Evolutionary conservation across 2,113 vertebrate genomes (phyloP), one percentile per base, ranked within the genome.

Genomic region (Stegostoma tigrinum): DNA sequence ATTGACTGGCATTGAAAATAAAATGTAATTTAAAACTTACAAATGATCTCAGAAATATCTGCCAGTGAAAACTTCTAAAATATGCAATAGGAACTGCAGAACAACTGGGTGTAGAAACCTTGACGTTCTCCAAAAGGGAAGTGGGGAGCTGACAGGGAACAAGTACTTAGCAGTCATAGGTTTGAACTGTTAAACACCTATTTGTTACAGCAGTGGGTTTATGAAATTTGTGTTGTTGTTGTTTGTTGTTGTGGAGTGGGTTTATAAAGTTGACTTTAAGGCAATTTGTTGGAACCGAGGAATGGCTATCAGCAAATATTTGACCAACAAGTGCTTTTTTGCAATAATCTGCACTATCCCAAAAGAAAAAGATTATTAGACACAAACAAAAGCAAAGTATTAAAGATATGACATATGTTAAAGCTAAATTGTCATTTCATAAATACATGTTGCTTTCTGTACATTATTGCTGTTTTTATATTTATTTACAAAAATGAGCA

Each of bases 351-450:
- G 48, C 19, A 75, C 72, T 27, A 21, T 5, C 42, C 45, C n/a
- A 2, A 24, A 48, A 87, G 61, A 61, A 80, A 34, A 38, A 34
- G 12, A 17, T 80, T 80, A 80, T 17, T n/a, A 64, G 55, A 68
- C 67, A 94, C 14, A 94, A 70, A 94, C 67, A 70, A 94, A 66
- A 95, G 68, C 42, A 95, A 30, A 95, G 94, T 45, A 72, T 34
- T 68, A 95, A 95, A 68, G 42, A 75, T 72, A 52, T 30, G 5
- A 70, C 14, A 95, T 95, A 95, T 72, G 14, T 52, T 75, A 42
- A 72, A 72, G 5, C 42, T 52, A 75, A 72, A 72, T 30, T 34
- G 67, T 17, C 38, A 8, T 95, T 94, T 27, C 38, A 48, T 72
- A 95, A 95, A 70, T 48, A 94, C 2, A 24, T 42, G 55, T 90